Evolutionary conservation across 2,113 vertebrate species (phyloP), one percentile per base, ranked within the genome.

Genomic region (Fulica atra): DNA sequence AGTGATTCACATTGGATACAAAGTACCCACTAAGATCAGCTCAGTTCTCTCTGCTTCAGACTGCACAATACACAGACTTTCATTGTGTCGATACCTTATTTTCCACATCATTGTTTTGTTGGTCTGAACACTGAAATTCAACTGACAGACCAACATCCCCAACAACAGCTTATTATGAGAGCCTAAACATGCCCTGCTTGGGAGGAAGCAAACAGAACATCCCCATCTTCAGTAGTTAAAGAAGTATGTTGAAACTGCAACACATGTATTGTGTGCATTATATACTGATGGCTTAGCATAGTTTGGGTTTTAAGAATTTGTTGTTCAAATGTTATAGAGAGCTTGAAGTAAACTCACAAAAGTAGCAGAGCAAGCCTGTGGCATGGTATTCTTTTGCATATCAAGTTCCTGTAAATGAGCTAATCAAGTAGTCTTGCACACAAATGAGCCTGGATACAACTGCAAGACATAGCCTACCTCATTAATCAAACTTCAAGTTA

Each of bases 161-260:
- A 59, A 61, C 26, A 53, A 69, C 15, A 61, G 64, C 36, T 88
- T 91, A 64, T 73, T 93, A 70, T 92, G 83, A 85, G 40, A 42
- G 20, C 26, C 25, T 3, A 0, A 68, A 68, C 6, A 19, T 16
- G 10, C 3, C 5, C 23, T 54, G 54, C n/a, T 80, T 0, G 0
- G 48, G 17, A 56, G 18, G 19, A 81, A 92, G 35, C 23, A 74
- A 42, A 2, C 24, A 88, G 50, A 85, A 54, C 69, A 86, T 82
- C 83, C 31, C 28, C 59, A 65, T 7, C 21, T 68, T 42, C 23
- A 60, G 11, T 8, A 44, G 8, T 60, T 64, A 19, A 69, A 86
- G 84, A 53, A 54, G 0, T 51, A 0, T 33, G 81, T 59, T 76
- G 38, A 72, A 93, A 69, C 44, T 6, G 12, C 25, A 60, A 6